phyloP scores from a whole-genome alignment of 35 echinoderm and acorn worm species.

The Hemicentrotus pulcherrimus region DNA sequence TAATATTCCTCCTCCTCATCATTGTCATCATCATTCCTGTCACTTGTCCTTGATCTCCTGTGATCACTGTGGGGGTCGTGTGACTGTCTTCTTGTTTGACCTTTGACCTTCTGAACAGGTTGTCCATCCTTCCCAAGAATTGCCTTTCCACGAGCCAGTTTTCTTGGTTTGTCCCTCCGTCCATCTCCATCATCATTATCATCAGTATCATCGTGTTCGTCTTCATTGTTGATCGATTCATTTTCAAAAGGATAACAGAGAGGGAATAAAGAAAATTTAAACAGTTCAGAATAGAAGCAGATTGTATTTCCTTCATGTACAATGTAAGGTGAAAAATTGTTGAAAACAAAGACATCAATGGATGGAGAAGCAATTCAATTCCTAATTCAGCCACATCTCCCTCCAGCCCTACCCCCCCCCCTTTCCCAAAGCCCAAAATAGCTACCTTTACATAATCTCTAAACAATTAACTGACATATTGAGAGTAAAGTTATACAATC shows the following conservation, averaged over 20 bases:
- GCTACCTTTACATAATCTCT: too few relatives aligned
- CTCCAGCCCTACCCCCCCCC: not conserved
- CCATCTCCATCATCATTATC: not conserved
- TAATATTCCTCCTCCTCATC: not conserved
- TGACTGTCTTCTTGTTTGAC: not conserved
- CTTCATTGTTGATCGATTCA: not conserved
- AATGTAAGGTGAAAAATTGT: not conserved
- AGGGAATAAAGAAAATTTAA: not conserved
- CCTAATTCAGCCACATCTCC: too few relatives aligned
- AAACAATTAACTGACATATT: too few relatives aligned
- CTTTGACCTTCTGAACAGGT: slow-evolving; percentile 23
- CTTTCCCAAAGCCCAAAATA: too few relatives aligned
- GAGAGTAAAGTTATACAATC: too few relatives aligned
- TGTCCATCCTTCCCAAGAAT: slow-evolving; percentile 50
- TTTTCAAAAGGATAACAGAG: not conserved
- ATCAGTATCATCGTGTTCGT: not conserved
- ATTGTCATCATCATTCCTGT: not conserved
- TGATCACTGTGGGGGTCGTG: not conserved
- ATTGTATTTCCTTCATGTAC: not conserved
- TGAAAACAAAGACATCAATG: not conserved
- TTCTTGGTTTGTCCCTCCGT: not conserved
- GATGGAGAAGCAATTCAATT: not conserved
- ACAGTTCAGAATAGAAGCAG: not conserved
- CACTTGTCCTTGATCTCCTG: not conserved
- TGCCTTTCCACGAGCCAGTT: slow-evolving; percentile 46